Evolutionary conservation across 2,113 vertebrate species (phyloP).

Genomic region (Hipposideros armiger): DNA sequence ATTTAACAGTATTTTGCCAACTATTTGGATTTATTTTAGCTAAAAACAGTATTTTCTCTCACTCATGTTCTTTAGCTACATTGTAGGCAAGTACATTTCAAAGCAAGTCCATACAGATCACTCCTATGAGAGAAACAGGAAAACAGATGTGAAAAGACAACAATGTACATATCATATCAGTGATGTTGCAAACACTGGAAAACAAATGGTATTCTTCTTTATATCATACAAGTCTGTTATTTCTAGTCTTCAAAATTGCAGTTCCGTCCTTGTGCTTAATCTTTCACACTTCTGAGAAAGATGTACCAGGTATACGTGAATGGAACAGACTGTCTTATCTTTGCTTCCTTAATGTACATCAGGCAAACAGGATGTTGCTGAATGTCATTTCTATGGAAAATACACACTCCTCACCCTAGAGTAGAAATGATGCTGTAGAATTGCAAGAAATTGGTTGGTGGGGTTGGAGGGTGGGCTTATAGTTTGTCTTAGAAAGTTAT

Average conservation of each 20-base stretch:
- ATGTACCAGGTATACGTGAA: background rate
- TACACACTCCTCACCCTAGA: background rate
- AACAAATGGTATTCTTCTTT: background rate
- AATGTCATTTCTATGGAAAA: background rate
- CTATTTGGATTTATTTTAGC: background rate
- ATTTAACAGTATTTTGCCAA: background rate
- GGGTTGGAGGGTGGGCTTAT: fast-evolving
- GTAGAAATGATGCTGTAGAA: background rate
- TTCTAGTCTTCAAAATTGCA: background rate
- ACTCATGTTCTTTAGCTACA: background rate
- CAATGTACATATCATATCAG: background rate
- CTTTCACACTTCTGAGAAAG: background rate
- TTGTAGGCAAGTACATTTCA: background rate
- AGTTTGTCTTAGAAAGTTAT: background rate
- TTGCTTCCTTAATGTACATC: conserved; percentile 11
- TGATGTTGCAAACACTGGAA: background rate
- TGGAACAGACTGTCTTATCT: background rate
- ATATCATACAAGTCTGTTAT: background rate
- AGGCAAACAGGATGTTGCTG: background rate
- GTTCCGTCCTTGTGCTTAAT: background rate
- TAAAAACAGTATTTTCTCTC: background rate
- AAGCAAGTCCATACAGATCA: background rate
- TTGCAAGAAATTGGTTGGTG: background rate
- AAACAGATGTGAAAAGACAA: background rate
- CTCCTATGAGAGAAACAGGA: background rate